These are phyloP conservation scores for Lordiphosa fenestrarum DNA, from an alignment of 2,888 invertebrate species.

Conservation along the genomic window DNA sequence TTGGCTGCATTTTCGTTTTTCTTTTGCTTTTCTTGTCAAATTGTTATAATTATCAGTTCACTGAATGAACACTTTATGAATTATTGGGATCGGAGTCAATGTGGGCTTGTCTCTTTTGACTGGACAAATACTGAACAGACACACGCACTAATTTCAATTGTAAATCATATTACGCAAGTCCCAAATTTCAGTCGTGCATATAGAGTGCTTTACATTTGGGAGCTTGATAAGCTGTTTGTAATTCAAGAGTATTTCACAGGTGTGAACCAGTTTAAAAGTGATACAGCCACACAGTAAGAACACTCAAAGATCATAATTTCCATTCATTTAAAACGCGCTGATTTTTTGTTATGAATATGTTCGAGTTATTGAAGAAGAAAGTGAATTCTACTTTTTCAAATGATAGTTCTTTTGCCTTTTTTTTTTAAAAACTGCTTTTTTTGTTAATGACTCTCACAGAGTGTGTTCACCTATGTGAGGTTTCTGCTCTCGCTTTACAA, in stretches of 20 bases:
- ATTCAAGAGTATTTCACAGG: neutral
- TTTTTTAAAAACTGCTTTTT: too few species aligned
- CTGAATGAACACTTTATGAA: conserved; percentile 22
- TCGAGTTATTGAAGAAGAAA: too few species aligned
- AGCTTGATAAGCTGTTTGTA: too few species aligned
- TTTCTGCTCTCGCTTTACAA: too few species aligned
- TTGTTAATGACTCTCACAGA: too few species aligned
- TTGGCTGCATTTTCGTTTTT: conserved; percentile 28
- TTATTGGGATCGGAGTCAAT: conserved; percentile 17
- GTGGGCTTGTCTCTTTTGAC: neutral
- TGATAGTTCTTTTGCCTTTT: too few species aligned
- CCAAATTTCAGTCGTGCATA: conserved; percentile 27
- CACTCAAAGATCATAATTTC: too few species aligned
- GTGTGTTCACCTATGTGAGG: too few species aligned
- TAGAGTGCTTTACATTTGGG: conserved; percentile 7
- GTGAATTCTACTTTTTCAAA: too few species aligned
- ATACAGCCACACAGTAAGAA: neutral
- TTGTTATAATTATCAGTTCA: conserved; percentile 29
- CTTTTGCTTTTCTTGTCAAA: conserved; percentile 12
- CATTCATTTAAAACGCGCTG: too few species aligned
- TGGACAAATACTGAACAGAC: conserved; percentile 14
- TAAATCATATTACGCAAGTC: conserved; percentile 35
- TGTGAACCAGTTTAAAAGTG: conserved; percentile 3
- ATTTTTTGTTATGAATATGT: too few species aligned
- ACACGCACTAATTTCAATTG: conserved; percentile 46